Percentiles rank a stretch among this genome's conserved stretches.
Conservation (phyloP, 2,797 vertebrate genomes). For the Cyclura pinguis region DNA sequence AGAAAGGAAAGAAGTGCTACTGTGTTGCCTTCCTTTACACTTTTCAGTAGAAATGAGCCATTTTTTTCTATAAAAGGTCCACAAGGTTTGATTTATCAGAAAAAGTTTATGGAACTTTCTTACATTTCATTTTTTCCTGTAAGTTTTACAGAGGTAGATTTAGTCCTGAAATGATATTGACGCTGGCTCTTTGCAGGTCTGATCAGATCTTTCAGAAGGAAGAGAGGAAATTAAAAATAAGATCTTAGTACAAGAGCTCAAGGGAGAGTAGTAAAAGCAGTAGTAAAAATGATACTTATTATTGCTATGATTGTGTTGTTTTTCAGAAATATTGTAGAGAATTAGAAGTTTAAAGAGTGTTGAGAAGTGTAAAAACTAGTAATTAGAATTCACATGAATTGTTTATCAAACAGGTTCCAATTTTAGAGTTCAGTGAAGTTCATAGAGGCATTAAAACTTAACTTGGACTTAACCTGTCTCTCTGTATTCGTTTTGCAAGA, state of each 20-base stretch:
- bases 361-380: constrained; percentile 10
- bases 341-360: not conserved
- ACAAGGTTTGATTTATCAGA: not conserved
- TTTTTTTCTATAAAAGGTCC: constrained; percentile 26
- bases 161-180: constrained; percentile 46
- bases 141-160: constrained; percentile 33
- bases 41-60: not conserved
- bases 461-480: constrained; percentile 78
- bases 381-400: constrained; percentile 80
- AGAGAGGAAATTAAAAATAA: constrained; percentile 54
- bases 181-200: constrained; percentile 46
- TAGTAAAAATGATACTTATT: not conserved
- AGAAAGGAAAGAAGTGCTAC: not conserved
- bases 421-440: constrained; percentile 82
- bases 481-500: constrained; percentile 77
- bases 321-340: not conserved
- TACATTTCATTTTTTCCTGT: constrained; percentile 25
- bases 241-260: constrained; percentile 34
- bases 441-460: constrained; percentile 87
- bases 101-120: not conserved
- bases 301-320: not conserved
- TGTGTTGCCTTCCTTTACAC: not conserved
- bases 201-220: constrained; percentile 63
- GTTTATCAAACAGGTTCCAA: constrained; percentile 83
- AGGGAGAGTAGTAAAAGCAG: constrained; percentile 26